Percentiles rank a stretch among this genome's conserved stretches.
phyloP scores from a whole-genome alignment of 2,113 vertebrate genomes.

The Paracanthobrama guichenoti region DNA sequence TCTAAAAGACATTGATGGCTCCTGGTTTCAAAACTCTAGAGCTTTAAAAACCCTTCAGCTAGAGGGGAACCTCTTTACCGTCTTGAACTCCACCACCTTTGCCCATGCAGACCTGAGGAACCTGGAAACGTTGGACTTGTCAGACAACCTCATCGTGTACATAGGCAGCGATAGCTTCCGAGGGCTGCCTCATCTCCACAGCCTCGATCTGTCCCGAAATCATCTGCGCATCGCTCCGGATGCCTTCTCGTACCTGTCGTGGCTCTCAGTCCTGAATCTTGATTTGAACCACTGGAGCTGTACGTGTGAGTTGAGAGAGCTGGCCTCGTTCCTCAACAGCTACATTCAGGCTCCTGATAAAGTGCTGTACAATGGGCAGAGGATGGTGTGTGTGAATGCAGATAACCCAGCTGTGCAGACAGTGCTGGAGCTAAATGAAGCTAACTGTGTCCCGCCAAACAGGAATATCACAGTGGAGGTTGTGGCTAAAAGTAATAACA shows the following conservation, averaged over 20 bases:
- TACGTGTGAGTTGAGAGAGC: slow-evolving; percentile 74
- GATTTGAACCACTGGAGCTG: slow-evolving; percentile 80
- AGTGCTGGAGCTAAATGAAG: slow-evolving; percentile 74
- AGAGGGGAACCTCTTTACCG: slow-evolving; percentile 76
- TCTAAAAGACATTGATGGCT: slow-evolving; percentile 59
- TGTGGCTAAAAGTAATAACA: slow-evolving; percentile 59
- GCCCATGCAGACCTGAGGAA: slow-evolving; percentile 62
- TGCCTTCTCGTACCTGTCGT: slow-evolving; percentile 73
- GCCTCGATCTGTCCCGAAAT: slow-evolving; percentile 81
- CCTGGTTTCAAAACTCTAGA: slow-evolving; percentile 72
- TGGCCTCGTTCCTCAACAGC: slow-evolving; percentile 72
- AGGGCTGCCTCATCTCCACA: slow-evolving; percentile 67
- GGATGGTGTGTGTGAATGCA: slow-evolving; percentile 67
- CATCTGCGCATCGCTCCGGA: slow-evolving; percentile 68
- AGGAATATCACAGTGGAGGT: slow-evolving; percentile 71
- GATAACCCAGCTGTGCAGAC: slow-evolving; percentile 62
- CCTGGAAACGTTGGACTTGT: slow-evolving; percentile 79
- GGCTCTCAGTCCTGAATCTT: slow-evolving; percentile 75
- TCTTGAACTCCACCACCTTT: slow-evolving; percentile 72
- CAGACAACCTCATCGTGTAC: slow-evolving; percentile 76
- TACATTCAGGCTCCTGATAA: slow-evolving; percentile 71
- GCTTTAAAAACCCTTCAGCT: slow-evolving; percentile 73
- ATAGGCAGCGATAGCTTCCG: slow-evolving; percentile 72
- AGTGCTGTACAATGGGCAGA: slow-evolving; percentile 68
- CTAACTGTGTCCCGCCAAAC: slow-evolving; percentile 75